phyloP scores from a whole-genome alignment of 2,888 invertebrate genomes.

The Andrena camellia region DNA sequence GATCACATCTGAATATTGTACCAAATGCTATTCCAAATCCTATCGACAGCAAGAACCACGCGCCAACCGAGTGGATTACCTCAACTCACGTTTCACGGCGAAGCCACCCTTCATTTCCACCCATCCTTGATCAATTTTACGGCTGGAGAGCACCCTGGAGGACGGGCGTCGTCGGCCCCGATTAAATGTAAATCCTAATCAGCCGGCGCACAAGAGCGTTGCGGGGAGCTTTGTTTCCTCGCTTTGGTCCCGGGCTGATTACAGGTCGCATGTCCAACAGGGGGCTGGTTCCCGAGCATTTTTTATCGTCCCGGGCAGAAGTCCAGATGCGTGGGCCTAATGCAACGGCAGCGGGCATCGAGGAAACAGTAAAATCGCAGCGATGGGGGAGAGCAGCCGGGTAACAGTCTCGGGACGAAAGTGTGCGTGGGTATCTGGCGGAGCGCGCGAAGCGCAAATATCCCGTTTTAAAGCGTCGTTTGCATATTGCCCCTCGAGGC shows the following conservation, averaged over 20 bases:
- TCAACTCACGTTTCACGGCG: background rate
- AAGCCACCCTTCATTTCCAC: background rate
- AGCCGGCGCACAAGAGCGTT: conserved; percentile 5
- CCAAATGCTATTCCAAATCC: background rate
- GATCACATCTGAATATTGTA: background rate
- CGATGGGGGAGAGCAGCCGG: conserved; percentile 34
- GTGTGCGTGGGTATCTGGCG: conserved; percentile 39
- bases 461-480: conserved; percentile 82
- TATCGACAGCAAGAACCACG: too few species aligned
- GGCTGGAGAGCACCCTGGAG: conserved; percentile 6
- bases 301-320: conserved; percentile 43
- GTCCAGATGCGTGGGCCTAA: conserved; percentile 64
- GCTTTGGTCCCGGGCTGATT: conserved; percentile 35
- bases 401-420: background rate
- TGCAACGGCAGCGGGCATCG: conserved; percentile 35
- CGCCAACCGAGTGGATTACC: too few species aligned
- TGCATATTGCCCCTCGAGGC: conserved; percentile 79
- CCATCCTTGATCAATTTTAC: conserved; percentile 54
- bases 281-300: conserved; percentile 27
- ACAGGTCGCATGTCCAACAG: conserved; percentile 48
- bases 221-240: conserved; percentile 29
- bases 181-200: conserved; percentile 59
- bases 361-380: conserved; percentile 60
- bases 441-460: conserved; percentile 78
- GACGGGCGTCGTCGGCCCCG: conserved; percentile 8